Percentiles rank a stretch among this genome's conserved stretches.
Evolutionary conservation across 2,113 vertebrate species (phyloP).

Genomic region (Poeciliopsis turrubarensis): DNA sequence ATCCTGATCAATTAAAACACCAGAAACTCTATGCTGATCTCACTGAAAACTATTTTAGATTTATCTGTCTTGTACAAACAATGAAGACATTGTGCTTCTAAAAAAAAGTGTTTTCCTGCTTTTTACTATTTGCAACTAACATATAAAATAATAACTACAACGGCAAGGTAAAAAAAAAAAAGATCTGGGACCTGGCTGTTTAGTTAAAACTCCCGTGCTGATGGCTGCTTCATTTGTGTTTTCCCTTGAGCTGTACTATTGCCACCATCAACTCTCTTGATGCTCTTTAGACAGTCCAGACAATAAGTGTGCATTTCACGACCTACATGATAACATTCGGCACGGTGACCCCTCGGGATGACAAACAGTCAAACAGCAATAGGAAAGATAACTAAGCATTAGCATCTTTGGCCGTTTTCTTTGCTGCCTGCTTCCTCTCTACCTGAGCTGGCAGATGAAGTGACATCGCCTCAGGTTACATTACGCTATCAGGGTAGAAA

Average conservation of each 20-base stretch:
- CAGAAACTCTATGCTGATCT: background rate
- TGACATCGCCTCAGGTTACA: conserved; percentile 26
- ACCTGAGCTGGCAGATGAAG: conserved; percentile 8
- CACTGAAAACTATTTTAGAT: background rate
- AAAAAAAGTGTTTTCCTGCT: background rate
- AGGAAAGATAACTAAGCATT: background rate
- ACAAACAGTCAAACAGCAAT: background rate
- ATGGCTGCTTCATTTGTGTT: background rate
- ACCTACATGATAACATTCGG: background rate
- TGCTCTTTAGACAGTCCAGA: background rate
- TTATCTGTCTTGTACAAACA: background rate
- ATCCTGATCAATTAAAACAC: conserved; percentile 25
- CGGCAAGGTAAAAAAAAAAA: too few relatives aligned
- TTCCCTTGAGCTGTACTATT: background rate
- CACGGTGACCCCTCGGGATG: too few relatives aligned
- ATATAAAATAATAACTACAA: background rate
- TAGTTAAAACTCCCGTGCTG: background rate
- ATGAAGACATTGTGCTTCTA: background rate
- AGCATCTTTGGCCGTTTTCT: conserved; percentile 5
- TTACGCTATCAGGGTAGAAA: background rate
- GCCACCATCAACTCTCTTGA: background rate
- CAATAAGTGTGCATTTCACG: background rate
- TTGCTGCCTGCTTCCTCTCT: conserved; percentile 16
- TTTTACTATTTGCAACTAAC: background rate
- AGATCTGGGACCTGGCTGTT: background rate